These are phyloP conservation scores for Leptatherina wallacei DNA, from an alignment of 2,797 vertebrate genomes.

Conservation along the genomic window DNA sequence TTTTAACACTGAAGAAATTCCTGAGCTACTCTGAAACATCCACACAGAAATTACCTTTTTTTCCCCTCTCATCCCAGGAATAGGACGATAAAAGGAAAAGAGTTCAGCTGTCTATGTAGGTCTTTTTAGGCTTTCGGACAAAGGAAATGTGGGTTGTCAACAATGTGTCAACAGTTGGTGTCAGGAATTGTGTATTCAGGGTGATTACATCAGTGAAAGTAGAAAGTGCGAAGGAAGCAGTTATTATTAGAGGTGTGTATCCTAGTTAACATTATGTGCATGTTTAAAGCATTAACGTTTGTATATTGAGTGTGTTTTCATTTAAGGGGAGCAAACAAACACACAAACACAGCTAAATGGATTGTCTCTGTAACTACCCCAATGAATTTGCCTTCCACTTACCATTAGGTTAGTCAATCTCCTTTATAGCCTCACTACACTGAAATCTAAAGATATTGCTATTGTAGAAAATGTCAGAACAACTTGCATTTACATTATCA, in stretches of 20 bases:
- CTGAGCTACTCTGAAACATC: neutral
- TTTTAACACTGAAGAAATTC: neutral
- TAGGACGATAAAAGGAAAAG: slow-evolving; percentile 4
- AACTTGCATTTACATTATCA: neutral
- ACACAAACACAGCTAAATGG: neutral
- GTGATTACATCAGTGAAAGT: slow-evolving; percentile 69
- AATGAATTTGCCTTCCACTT: slow-evolving; percentile 3
- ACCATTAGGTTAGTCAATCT: neutral
- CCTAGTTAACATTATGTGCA: slow-evolving; percentile 44
- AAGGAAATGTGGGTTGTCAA: slow-evolving; percentile 25
- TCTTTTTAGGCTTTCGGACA: slow-evolving; percentile 13
- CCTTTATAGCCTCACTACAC: neutral
- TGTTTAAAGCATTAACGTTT: slow-evolving; percentile 26
- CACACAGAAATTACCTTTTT: neutral
- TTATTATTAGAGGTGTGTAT: slow-evolving; percentile 42
- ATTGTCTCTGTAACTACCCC: neutral
- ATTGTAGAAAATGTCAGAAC: neutral
- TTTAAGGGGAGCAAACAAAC: slow-evolving; percentile 10
- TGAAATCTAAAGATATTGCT: neutral
- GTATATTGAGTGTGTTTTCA: slow-evolving; percentile 50
- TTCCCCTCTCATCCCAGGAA: neutral
- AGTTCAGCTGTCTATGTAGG: neutral
- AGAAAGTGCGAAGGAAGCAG: slow-evolving; percentile 58
- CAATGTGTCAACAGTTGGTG: slow-evolving; percentile 37
- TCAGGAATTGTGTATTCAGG: slow-evolving; percentile 8